Base-by-base conservation (phyloP, 2,797 vertebrate genomes). In the Lerista edwardsae region DNA sequence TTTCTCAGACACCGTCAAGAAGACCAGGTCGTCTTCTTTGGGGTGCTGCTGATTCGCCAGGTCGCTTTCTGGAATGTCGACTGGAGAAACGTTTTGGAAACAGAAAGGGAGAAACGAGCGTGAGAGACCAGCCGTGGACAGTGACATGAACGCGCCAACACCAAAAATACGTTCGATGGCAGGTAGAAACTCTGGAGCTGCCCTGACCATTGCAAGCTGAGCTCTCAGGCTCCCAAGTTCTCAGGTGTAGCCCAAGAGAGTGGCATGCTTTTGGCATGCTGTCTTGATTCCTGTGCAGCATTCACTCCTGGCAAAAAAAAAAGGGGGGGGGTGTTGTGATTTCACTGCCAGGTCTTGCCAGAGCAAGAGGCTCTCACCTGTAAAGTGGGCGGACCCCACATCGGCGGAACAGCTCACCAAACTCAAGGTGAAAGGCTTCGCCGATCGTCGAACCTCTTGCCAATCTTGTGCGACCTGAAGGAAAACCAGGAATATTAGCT, bases 1-100 rank as follows among this genome's bases (percentile, higher is more conserved):
- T 75, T 87, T 92, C 72, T 95, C 95, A 2, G 91, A 94, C 47
- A 96, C 91, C 84, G 92, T 90, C 83, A 98, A 84, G 90, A 97
- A 95, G 11, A 98, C 95, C 76, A 98, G 87, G 64, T 98, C 97
- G 1, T 97, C 96, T 59, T 98, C 97, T 90, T 97, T 98, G 0
- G 97, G 97, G 64, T 97, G 95, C 39, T 93, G 91, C 75, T 97
- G 97, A 29, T 72, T 94, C 1, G 87, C 85, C 78, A 94, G 85
- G 77, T 97, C 96, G 4, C 61, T 82, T 81, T 94, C 95, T 6
- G 68, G 90, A 51, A 96, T 73, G 3, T 78, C 75, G 82, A 86
- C 94, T 94, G 74, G 2, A 55, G 88, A 73, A 86, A 85, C 0
- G 84, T 83, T 75, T 79, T 82, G 31, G 12, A 86, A 86, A 47